Evolutionary conservation across 1,140 invertebrate genomes (phyloP).

Genomic region (Saccostrea cuccullata): DNA sequence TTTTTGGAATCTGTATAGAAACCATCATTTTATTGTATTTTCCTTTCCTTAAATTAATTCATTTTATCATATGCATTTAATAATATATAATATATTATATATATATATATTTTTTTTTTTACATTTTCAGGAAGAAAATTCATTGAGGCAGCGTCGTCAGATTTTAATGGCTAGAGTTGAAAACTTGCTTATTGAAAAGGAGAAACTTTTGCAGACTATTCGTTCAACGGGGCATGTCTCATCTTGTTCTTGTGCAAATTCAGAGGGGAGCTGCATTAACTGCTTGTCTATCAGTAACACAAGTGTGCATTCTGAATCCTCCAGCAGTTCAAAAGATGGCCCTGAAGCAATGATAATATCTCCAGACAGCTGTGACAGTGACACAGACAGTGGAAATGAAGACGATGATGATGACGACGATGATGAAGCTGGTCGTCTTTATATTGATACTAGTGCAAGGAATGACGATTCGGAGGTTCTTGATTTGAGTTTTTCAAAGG

Average conservation of each 20-base stretch:
- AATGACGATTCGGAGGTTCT: neutral
- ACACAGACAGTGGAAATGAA: neutral
- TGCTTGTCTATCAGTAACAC: neutral
- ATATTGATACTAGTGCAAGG: neutral
- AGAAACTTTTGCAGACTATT: neutral
- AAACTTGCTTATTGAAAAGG: conserved; percentile 1
- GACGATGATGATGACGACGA: conserved; percentile 12
- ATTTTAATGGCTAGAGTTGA: neutral
- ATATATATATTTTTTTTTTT: no score
- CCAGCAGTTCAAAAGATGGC: neutral
- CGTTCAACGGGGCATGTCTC: neutral
- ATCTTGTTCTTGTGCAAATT: neutral
- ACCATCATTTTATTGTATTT: no score
- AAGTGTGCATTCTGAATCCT: neutral
- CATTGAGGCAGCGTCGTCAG: conserved; percentile 24
- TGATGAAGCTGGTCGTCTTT: conserved; percentile 16
- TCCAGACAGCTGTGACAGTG: neutral
- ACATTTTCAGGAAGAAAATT: conserved; percentile 15
- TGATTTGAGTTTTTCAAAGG: conserved; percentile 24
- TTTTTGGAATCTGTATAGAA: no score
- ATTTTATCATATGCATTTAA: no score
- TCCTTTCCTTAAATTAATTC: no score
- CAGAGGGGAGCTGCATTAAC: neutral
- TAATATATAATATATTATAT: no score
- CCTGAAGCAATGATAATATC: neutral